These are phyloP conservation scores for Apostichopus californicus DNA, from an alignment of 35 echinoderm and acorn worm genomes.

Conservation along the genomic window DNA sequence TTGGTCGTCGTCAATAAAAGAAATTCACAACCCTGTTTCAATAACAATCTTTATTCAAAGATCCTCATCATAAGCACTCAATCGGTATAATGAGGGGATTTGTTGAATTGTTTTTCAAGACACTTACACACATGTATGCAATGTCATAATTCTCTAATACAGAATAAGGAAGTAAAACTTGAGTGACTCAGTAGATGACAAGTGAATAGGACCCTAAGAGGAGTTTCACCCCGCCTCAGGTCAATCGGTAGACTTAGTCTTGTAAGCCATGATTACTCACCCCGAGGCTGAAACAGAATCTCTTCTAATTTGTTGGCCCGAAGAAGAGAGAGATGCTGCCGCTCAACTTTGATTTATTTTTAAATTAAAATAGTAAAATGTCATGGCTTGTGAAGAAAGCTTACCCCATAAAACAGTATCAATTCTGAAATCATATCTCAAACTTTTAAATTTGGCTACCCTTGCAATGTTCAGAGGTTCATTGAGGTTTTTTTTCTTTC, in stretches of 20 bases:
- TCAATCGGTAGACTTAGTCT: neutral
- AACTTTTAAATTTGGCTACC: constrained; percentile 3
- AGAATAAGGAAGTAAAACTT: neutral
- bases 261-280: constrained; percentile 37
- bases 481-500: neutral
- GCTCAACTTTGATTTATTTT: constrained; percentile 59
- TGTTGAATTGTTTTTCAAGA: too few relatives aligned
- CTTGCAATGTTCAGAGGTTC: constrained; percentile 17
- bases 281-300: constrained; percentile 47
- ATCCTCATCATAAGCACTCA: neutral
- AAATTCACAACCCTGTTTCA: too few relatives aligned
- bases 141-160: too few relatives aligned
- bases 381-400: constrained; percentile 47
- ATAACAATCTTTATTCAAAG: too few relatives aligned
- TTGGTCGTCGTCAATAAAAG: too few relatives aligned
- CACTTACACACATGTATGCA: too few relatives aligned
- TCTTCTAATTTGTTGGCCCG: constrained; percentile 36
- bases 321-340: constrained; percentile 8
- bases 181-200: constrained; percentile 40
- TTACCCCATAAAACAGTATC: constrained; percentile 45
- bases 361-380: constrained; percentile 57
- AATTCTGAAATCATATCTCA: constrained; percentile 53
- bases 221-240: constrained; percentile 48
- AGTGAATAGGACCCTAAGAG: neutral
- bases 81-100: neutral